A percentile compares a stretch with the other conserved stretches of the same genome.
These are phyloP conservation scores for Thumatha senex DNA, from an alignment of 2,888 invertebrate genomes.

Conservation along the genomic window DNA sequence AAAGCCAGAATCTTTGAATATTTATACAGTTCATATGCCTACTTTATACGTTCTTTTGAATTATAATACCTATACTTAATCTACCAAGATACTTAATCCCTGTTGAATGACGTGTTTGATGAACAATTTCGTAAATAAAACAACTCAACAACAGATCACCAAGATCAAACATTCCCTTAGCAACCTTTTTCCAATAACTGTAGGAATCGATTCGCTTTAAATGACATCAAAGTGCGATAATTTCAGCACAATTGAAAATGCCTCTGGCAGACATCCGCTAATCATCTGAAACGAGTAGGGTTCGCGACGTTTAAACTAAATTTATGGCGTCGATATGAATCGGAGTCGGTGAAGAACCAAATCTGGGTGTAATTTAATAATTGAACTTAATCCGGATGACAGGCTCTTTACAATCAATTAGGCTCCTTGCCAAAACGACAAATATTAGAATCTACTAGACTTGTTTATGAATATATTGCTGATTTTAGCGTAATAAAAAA, in stretches of 20 bases:
- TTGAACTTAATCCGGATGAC: slow-evolving; percentile 38
- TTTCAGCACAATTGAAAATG: slow-evolving; percentile 45
- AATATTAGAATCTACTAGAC: neutral
- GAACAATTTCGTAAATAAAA: neutral
- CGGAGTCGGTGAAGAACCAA: slow-evolving; percentile 33
- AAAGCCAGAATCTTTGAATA: too few relatives aligned
- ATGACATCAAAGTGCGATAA: slow-evolving; percentile 42
- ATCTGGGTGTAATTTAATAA: slow-evolving; percentile 41
- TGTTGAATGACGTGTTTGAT: neutral
- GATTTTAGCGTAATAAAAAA: too few relatives aligned
- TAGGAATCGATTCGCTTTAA: slow-evolving; percentile 23
- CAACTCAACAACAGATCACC: neutral
- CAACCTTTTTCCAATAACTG: slow-evolving; percentile 19
- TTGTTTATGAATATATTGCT: too few relatives aligned
- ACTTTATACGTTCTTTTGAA: too few relatives aligned
- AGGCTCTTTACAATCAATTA: slow-evolving; percentile 31
- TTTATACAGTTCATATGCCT: too few relatives aligned
- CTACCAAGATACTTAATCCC: too few relatives aligned
- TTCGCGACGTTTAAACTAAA: slow-evolving; percentile 48
- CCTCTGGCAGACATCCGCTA: slow-evolving; percentile 55
- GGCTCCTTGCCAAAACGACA: slow-evolving; percentile 1
- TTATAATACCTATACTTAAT: too few relatives aligned
- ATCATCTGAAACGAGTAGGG: slow-evolving; percentile 52
- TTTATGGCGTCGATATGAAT: slow-evolving; percentile 55
- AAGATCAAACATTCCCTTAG: slow-evolving; percentile 3